Evolutionary conservation across 2,797 vertebrate species (phyloP), one percentile per base, ranked within the genome.

Genomic region (Dendrocincla tyrannina): DNA sequence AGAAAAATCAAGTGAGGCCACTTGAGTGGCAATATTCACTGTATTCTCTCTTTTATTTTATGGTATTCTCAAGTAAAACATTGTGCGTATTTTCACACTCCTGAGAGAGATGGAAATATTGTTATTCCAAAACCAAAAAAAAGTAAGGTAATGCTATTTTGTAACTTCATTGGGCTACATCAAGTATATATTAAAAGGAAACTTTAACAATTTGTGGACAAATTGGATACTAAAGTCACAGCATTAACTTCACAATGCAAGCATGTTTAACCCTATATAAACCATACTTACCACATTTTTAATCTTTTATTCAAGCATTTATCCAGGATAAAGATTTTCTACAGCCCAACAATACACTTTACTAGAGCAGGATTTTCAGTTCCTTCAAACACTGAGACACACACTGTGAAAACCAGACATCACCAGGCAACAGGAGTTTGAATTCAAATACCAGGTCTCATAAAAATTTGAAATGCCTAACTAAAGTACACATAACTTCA

Each of bases 1-100:
- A 86, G 16, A 72, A 91, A 82, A 91, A 88, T 15, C 41, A 77
- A 85, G 39, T 11, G 7, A 96, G 82, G 62, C 37, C 62, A 74
- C 11, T 12, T 41, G 24, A 84, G 46, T 46, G 22, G 13, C 60
- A 72, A 46, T 41, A 79, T 67, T 55, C 9, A 58, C 9, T 7
- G 3, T 22, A 64, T 42, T 83, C 10, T 82, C 18, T 46, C 33
- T 50, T 73, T 12, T 55, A 24, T 46, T 64, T 64, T 49, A 64
- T 33, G 24, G 20, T 22, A 39, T 63, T 90, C 92, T 81, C 1
- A 17, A 7, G 33, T 72, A 88, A 78, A 93, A 77, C 7, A 28
- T 4, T 5, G 12, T 4, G 10, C 46, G 7, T 60, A 37, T 85
- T 85, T 88, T 92, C 62, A 78, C 33, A 59, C 17, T 83, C 18